These are phyloP conservation scores for Zoanthus sociatus DNA, from an alignment of 92 coral and sea anemone species.

Conservation along the genomic window DNA sequence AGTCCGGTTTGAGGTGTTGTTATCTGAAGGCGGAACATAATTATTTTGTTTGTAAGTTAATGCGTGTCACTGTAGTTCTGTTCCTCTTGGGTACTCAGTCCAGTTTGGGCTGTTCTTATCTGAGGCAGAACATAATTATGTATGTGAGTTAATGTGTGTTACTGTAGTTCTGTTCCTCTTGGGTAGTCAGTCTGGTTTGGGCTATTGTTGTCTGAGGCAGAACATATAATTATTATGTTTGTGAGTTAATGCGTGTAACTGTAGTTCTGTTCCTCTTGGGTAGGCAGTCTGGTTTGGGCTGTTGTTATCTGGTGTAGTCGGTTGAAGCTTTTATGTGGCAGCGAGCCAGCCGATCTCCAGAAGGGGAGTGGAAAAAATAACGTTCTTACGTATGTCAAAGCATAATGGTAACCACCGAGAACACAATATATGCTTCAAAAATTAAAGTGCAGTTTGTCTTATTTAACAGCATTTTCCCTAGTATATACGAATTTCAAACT, in stretches of 20 bases:
- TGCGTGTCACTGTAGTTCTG: too few relatives aligned
- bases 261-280: background rate
- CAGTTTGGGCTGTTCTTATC: too few relatives aligned
- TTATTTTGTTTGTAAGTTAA: too few relatives aligned
- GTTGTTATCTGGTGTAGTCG: constrained; percentile 48
- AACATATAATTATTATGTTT: background rate
- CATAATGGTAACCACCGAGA: background rate
- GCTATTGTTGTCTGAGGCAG: background rate
- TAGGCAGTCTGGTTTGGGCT: background rate
- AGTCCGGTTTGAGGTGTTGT: too few relatives aligned
- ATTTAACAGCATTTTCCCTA: background rate
- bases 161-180: background rate
- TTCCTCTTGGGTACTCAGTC: too few relatives aligned
- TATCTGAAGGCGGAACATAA: too few relatives aligned
- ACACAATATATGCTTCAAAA: background rate
- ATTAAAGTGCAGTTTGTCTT: background rate
- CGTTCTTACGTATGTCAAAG: background rate
- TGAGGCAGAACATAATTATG: too few relatives aligned
- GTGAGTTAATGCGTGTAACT: background rate
- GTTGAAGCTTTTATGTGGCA: constrained; percentile 46
- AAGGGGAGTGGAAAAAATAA: background rate
- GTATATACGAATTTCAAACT: background rate
- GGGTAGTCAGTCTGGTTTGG: background rate
- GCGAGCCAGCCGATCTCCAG: background rate
- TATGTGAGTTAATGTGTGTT: background rate